Percentiles rank a stretch among this genome's conserved stretches.
phyloP scores from a whole-genome alignment of 2,113 vertebrate species.

The Hippolais icterina region DNA sequence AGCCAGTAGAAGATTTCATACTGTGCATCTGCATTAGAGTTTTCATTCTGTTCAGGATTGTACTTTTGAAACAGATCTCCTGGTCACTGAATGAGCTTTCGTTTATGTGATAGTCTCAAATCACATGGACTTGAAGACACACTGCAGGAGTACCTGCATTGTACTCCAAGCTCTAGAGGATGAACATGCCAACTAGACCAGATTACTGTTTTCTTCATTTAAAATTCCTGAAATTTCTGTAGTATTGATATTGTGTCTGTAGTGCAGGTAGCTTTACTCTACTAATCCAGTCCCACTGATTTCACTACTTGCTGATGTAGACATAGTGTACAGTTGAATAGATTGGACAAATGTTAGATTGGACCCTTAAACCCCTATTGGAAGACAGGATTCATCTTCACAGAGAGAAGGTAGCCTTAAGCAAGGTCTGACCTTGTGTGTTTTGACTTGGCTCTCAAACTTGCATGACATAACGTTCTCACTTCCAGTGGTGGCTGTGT shows the following conservation, averaged over 20 bases:
- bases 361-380: not conserved
- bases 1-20: not conserved
- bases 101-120: not conserved
- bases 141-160: not conserved
- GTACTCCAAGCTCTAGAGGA: not conserved
- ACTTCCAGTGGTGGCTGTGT: fast-evolving
- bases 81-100: not conserved
- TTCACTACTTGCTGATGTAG: not conserved
- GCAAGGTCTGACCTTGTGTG: not conserved
- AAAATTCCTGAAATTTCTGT: not conserved
- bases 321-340: not conserved
- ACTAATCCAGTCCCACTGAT: not conserved
- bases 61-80: not conserved
- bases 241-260: not conserved
- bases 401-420: not conserved
- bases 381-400: not conserved
- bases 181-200: not conserved
- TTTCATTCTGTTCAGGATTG: not conserved
- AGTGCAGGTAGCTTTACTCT: not conserved
- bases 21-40: not conserved
- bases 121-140: not conserved
- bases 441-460: not conserved
- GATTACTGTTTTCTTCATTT: fast-evolving
- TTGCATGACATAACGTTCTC: not conserved
- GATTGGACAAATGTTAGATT: not conserved